Percentiles rank a stretch among this genome's conserved stretches.
These are phyloP conservation scores for Glaucopsyche alexis DNA, from an alignment of 2,888 invertebrate species.

Conservation along the genomic window DNA sequence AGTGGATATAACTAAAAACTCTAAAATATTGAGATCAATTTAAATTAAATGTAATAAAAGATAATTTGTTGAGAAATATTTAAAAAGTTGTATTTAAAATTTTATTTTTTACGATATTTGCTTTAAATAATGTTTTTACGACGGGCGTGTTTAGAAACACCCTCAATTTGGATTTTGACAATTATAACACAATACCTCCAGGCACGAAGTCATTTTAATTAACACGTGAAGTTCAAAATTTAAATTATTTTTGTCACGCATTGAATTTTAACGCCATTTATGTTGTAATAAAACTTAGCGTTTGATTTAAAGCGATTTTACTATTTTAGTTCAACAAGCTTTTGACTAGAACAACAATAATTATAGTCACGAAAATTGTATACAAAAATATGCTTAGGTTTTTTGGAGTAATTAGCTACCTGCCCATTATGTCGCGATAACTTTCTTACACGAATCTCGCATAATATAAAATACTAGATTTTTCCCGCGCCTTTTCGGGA, in stretches of 20 bases:
- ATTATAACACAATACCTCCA: not conserved
- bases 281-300: constrained; percentile 1
- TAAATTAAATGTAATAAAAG: too few species aligned
- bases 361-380: not conserved
- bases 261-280: constrained; percentile 5
- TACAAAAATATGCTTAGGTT: too few species aligned
- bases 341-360: not conserved
- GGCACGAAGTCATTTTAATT: constrained; percentile 17
- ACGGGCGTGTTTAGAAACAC: not conserved
- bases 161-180: not conserved
- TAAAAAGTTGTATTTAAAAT: too few species aligned
- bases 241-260: constrained; percentile 2
- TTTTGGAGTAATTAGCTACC: too few species aligned
- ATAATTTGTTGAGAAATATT: too few species aligned
- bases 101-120: too few species aligned
- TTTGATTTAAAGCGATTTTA: not conserved
- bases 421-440: too few species aligned
- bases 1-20: too few species aligned
- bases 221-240: constrained; percentile 1
- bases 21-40: too few species aligned
- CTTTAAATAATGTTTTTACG: not conserved
- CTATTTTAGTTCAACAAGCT: not conserved
- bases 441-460: too few species aligned
- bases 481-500: too few species aligned
- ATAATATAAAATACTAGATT: too few species aligned